Conservation (phyloP, 2,113 vertebrate genomes). For the Alexandromys fortis region DNA sequence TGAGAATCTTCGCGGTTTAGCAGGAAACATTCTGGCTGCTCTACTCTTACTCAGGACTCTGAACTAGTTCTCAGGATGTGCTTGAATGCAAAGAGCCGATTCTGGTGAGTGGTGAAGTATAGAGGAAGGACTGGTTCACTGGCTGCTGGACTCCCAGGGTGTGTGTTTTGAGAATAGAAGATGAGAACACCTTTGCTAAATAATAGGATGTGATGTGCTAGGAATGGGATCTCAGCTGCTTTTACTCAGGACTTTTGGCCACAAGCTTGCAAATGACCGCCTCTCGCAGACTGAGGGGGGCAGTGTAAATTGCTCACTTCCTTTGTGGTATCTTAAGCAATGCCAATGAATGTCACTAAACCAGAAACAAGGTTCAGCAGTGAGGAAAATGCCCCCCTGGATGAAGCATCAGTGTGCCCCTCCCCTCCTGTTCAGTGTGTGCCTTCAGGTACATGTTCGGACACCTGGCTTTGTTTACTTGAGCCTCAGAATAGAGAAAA, state of each 20-base stretch:
- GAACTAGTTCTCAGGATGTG: neutral
- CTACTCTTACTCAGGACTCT: neutral
- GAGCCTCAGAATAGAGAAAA: conserved; percentile 45
- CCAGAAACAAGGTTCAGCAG: neutral
- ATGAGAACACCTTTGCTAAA: neutral
- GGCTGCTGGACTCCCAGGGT: neutral
- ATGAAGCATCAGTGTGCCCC: neutral
- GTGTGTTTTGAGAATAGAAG: neutral
- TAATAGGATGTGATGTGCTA: neutral
- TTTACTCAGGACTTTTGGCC: conserved; percentile 2
- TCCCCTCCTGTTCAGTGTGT: neutral
- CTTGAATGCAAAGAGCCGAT: neutral
- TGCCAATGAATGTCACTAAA: neutral
- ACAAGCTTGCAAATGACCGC: neutral
- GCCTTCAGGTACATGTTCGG: neutral
- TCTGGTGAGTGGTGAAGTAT: fast-evolving
- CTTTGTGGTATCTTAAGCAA: conserved; percentile 61
- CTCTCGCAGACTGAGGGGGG: conserved; percentile 18
- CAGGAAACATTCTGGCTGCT: neutral
- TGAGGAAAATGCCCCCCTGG: neutral
- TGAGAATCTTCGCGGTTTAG: neutral
- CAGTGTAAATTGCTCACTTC: conserved; percentile 53
- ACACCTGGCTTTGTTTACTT: conserved; percentile 21
- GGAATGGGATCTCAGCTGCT: neutral
- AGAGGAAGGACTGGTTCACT: fast-evolving